A percentile compares a stretch with the other conserved stretches of the same genome.
These are phyloP conservation scores for Brachypteracias leptosomus DNA, from an alignment of 2,113 vertebrate species.

Conservation along the genomic window DNA sequence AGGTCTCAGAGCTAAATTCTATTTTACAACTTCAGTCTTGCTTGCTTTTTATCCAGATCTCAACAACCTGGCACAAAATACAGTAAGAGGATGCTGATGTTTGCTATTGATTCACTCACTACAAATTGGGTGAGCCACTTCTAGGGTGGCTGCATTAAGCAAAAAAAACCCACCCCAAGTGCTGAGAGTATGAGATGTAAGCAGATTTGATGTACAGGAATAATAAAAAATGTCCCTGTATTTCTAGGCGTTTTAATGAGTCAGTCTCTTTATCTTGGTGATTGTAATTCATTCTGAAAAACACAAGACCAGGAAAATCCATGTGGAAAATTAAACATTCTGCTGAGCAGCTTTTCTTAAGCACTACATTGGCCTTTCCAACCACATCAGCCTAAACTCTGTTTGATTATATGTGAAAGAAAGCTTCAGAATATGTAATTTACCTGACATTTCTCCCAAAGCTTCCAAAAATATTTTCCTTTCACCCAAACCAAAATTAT, in stretches of 20 bases:
- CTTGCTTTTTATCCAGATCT: not conserved
- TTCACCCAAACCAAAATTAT: not conserved
- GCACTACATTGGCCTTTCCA: not conserved
- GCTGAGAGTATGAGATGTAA: not conserved
- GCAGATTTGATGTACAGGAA: not conserved
- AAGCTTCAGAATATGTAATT: not conserved
- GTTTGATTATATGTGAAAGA: not conserved
- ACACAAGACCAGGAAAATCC: not conserved
- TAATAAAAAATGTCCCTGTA: not conserved
- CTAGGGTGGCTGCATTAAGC: not conserved
- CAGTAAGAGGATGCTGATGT: not conserved
- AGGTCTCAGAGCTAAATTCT: not conserved
- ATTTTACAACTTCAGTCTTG: not conserved
- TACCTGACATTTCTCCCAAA: not conserved
- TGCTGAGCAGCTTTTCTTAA: not conserved
- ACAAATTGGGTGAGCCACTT: not conserved
- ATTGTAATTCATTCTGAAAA: not conserved
- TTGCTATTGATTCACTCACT: not conserved
- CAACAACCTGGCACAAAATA: not conserved
- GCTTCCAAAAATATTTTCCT: not conserved
- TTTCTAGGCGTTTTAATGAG: not conserved
- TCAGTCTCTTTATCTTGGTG: not conserved
- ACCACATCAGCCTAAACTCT: not conserved
- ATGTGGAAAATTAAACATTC: not conserved
- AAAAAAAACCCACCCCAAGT: not conserved